These are phyloP conservation scores for Halisarca cf. caerulea DNA, from an alignment of 37 sponge, comb jelly and placozoan species.

Conservation along the genomic window DNA sequence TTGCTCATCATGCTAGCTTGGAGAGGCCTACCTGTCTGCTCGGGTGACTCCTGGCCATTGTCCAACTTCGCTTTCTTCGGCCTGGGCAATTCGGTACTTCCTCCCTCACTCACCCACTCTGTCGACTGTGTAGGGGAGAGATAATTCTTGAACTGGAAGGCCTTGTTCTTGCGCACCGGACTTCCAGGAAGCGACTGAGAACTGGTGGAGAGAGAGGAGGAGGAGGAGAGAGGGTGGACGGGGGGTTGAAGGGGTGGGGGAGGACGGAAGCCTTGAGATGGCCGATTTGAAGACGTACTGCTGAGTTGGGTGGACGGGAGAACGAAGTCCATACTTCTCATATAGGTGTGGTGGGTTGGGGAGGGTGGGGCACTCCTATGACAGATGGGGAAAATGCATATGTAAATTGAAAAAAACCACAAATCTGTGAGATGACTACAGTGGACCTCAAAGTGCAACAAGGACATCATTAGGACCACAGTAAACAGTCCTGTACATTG, in stretches of 20 bases:
- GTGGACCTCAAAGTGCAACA: too few species aligned
- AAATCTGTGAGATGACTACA: too few species aligned
- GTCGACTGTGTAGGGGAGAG: background rate
- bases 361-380: slow-evolving; percentile 85
- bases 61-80: slow-evolving; percentile 4
- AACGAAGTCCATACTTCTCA: slow-evolving; percentile 26
- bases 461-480: too few species aligned
- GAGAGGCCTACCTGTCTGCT: background rate
- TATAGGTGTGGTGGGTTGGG: slow-evolving; percentile 74
- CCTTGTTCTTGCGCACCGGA: background rate
- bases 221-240: too few species aligned
- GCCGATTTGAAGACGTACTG: background rate
- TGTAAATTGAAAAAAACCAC: too few species aligned
- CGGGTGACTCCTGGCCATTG: slow-evolving; percentile 9
- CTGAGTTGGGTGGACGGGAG: background rate
- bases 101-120: slow-evolving; percentile 6
- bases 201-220: background rate
- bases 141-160: background rate
- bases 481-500: too few species aligned
- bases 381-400: too few species aligned
- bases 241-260: slow-evolving; percentile 1
- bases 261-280: background rate
- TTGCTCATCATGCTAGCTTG: background rate
- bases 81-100: background rate
- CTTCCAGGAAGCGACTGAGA: slow-evolving; percentile 13